Conservation (phyloP, 2,797 vertebrate species). For the Aulostomus chinensis region DNA sequence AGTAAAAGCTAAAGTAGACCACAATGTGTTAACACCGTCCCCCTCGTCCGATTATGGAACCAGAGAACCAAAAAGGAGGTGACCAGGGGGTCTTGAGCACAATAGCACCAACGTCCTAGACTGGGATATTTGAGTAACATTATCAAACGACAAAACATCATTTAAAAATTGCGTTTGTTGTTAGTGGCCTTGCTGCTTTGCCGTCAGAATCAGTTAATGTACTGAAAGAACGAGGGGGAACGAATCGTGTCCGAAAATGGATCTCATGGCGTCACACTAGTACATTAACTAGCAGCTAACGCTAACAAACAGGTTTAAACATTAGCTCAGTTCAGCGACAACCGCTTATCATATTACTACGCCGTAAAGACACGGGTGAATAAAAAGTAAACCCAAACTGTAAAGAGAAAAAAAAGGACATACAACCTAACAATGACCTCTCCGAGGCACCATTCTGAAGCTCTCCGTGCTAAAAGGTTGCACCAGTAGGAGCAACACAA, state of each 20-base stretch:
- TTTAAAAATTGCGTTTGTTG: neutral
- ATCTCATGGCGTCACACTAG: conserved; percentile 28
- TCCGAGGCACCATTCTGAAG: conserved; percentile 5
- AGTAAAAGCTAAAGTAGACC: neutral
- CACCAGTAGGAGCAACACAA: conserved; percentile 42
- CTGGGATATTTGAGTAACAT: neutral
- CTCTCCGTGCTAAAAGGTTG: conserved; percentile 26
- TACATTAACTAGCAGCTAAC: conserved; percentile 60
- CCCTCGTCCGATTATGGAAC: conserved; percentile 42
- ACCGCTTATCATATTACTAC: neutral
- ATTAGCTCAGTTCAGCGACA: conserved; percentile 6
- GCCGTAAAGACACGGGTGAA: accelerated
- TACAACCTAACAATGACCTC: neutral
- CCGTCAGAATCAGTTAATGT: neutral
- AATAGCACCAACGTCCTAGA: conserved; percentile 7
- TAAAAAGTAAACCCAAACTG: neutral
- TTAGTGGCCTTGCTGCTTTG: neutral
- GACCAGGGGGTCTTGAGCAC: conserved; percentile 31
- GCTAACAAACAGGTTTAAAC: conserved; percentile 39
- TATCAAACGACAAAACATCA: accelerated
- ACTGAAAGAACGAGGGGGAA: conserved; percentile 5
- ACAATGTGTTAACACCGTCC: conserved; percentile 1
- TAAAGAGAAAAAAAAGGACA: neutral
- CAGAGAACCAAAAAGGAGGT: conserved; percentile 10
- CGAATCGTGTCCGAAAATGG: conserved; percentile 62